These are phyloP conservation scores for Marmota monax DNA, from an alignment of 2,113 vertebrate species.

Conservation along the genomic window DNA sequence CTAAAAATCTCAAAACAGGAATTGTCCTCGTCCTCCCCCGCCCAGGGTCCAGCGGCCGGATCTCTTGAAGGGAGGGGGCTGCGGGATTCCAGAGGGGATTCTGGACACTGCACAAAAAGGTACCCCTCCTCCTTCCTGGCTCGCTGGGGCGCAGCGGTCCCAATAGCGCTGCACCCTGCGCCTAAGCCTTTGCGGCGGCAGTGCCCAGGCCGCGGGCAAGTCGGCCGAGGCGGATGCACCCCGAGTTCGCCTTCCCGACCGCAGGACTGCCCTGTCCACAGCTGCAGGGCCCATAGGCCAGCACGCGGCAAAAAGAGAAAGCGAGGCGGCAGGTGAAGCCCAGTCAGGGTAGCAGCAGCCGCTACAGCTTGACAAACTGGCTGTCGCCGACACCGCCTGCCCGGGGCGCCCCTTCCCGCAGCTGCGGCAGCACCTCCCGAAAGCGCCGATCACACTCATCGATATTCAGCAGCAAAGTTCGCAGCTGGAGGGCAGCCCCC, in stretches of 20 bases:
- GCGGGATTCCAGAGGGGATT: no score
- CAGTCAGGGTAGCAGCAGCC: conserved; percentile 66
- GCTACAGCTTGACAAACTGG: conserved; percentile 84
- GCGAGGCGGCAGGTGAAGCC: conserved; percentile 56
- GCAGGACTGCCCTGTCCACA: conserved; percentile 16
- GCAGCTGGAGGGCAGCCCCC: conserved; percentile 65
- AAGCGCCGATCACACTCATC: conserved; percentile 37
- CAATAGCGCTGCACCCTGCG: conserved; percentile 80
- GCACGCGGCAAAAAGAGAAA: neutral
- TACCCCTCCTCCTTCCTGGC: conserved; percentile 43
- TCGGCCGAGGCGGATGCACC: conserved; percentile 1
- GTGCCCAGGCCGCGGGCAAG: conserved; percentile 38
- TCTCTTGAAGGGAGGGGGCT: no score
- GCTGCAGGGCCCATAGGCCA: neutral
- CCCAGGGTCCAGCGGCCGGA: no score
- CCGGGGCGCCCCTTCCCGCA: conserved; percentile 72
- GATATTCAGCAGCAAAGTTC: conserved; percentile 76
- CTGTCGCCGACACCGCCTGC: conserved; percentile 82
- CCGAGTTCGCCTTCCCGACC: conserved; percentile 59
- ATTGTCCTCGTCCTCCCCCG: no score
- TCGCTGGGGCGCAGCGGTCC: conserved; percentile 76
- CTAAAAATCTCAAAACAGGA: conserved; percentile 1
- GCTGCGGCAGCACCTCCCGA: conserved; percentile 62
- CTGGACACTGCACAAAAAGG: conserved; percentile 40
- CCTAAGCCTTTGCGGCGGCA: conserved; percentile 65